Base-by-base conservation (phyloP, 2,888 invertebrate genomes). In the Polyommatus iphigenia region DNA sequence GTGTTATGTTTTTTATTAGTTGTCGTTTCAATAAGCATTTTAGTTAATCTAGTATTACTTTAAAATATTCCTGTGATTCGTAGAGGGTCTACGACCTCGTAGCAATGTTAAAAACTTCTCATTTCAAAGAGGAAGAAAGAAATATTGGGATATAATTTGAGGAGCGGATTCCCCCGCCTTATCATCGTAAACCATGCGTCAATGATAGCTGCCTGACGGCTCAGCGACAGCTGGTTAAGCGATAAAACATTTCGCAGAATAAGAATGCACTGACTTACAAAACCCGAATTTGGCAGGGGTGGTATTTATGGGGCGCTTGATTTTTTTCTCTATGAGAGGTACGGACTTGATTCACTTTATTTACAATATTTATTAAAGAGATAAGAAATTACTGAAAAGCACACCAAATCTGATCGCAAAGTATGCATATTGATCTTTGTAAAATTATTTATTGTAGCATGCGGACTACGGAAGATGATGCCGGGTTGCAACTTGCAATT, bases 151-250 rank as follows among this genome's bases (percentile, higher is more conserved):
- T 67, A 29, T 67, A 67, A 29, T 62, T 62, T 62, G 62, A 67
- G 29, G 13, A 29, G 67, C 1, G 67, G 29, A 29, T 67, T 13
- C 13, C 67, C 24, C 20, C 29, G 67, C 62, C 5, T 67, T 67
- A 29, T 67, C 67, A 29, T 67, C 67, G 67, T 67, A 67, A 67
- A 29, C 29, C 67, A 67, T 67, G 29, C 67, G 67, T 29, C 29
- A 67, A 67, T 15, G 15, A 67, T 29, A 13, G 4, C 67, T 15
- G 29, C 67, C 13, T 29, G 67, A 67, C 29, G 67, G 15, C 67
- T 29, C 29, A 29, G 24, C 15, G 29, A 15, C 67, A 67, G 67
- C 67, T 67, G 67, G 29, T 67, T 6, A 29, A 29, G 20, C 29
- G 67, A 67, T 67, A 67, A 67, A 67, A 67, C 0, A 67, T 29